Base-by-base conservation (phyloP, 2,113 vertebrate species). In the Melanerpes formicivorus region DNA sequence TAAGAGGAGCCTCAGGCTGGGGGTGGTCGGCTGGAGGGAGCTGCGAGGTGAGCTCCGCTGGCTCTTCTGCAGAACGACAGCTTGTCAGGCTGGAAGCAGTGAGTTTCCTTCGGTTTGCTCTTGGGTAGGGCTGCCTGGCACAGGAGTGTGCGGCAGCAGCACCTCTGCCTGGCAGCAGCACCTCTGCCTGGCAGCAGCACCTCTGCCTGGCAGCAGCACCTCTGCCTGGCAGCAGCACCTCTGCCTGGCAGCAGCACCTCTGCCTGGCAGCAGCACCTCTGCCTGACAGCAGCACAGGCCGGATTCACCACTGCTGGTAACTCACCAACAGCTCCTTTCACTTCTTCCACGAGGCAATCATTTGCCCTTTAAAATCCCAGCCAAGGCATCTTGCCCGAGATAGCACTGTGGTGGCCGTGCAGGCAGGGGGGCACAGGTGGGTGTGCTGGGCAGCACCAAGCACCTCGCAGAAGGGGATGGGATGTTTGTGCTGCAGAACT, bases 51-150 rank as follows among this genome's bases (percentile, higher is more conserved):
- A 25, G 37, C 14, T 26, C 10, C 44, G n/a, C 8, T 32, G 4
- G 21, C 73, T 12, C 0, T 5, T 16, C 14, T 44, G 54, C 21
- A 30, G 46, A 32, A 44, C 8, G 18, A 15, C 3, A 1, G 46
- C 17, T 54, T 44, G 40, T 44, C 26, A 70, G n/a, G 66, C 23
- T 9, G 21, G 8, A n/a, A 78, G 27, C 0, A 29, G 30, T 2
- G 56, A 55, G 11, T 13, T 60, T 16, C 6, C 3, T 11, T 29
- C 18, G 22, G 9, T 23, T 3, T 79, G 37, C 40, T 72, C 80
- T 27, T 65, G 1, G 0, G 23, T 11, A 3, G 34, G n/a, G 18
- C 10, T 3, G 2, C 1, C 40, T 8, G 3, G 22, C 46, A 2
- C 2, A 5, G 32, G 37, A 22, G 2, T 11, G 32, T 46, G 2